Conservation (phyloP, 2,797 vertebrate species). For the Pseudotriccus pelzelni region DNA sequence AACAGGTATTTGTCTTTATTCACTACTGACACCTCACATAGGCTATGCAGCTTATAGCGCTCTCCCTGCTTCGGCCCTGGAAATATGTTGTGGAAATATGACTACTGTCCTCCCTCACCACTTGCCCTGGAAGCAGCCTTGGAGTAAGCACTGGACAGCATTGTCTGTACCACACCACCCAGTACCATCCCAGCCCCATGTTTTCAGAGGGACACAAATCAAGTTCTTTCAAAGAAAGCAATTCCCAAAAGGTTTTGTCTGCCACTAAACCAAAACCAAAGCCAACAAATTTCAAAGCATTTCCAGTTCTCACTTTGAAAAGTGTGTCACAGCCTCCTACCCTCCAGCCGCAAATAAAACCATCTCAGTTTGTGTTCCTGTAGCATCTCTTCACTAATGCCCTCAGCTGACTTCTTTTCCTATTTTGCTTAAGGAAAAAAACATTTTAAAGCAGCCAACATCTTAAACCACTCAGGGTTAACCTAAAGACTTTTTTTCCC, state of each 20-base stretch:
- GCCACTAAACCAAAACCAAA: background rate
- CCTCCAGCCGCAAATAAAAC: background rate
- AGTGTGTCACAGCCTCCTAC: background rate
- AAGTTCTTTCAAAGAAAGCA: background rate
- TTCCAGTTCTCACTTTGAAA: conserved; percentile 36
- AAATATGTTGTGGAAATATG: background rate
- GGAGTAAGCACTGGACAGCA: background rate
- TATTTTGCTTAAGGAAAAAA: background rate
- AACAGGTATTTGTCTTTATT: rapidly evolving
- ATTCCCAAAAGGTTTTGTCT: background rate
- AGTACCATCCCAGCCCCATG: rapidly evolving
- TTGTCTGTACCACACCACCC: background rate
- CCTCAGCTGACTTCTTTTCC: background rate
- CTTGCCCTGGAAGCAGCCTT: background rate
- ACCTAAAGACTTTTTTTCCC: background rate
- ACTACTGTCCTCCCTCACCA: background rate
- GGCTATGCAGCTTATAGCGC: background rate
- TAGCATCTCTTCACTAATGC: background rate
- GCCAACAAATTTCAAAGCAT: background rate
- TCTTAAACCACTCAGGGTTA: background rate
- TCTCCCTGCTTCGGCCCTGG: background rate
- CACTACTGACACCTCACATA: background rate
- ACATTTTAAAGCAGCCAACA: background rate
- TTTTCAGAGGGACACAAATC: background rate
- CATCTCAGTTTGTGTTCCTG: background rate